These are phyloP conservation scores for Glaucidium brasilianum DNA, from an alignment of 2,113 vertebrate genomes.

Conservation along the genomic window DNA sequence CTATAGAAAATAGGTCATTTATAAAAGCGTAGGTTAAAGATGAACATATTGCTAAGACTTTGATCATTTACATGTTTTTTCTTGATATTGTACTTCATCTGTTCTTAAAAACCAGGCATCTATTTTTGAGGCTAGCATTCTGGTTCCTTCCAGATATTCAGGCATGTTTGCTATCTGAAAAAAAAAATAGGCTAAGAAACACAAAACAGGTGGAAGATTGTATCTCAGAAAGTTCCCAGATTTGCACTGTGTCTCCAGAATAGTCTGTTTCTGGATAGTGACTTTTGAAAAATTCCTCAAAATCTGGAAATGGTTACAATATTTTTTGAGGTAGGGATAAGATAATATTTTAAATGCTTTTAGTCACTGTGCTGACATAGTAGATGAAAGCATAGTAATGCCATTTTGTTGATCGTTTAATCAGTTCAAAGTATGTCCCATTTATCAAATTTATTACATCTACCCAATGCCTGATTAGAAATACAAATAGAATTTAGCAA, in stretches of 20 bases:
- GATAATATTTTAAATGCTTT: not conserved
- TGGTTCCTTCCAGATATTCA: not conserved
- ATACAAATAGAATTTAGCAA: not conserved
- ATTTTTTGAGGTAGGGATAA: not conserved
- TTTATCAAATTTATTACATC: constrained; percentile 37
- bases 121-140: not conserved
- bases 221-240: not conserved
- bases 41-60: not conserved
- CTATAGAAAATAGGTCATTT: not conserved
- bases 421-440: not conserved
- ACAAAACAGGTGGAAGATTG: not conserved
- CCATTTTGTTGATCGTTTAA: constrained; percentile 28
- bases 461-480: constrained; percentile 7
- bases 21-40: not conserved
- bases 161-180: not conserved
- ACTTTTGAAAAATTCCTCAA: not conserved
- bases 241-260: not conserved
- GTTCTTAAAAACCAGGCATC: not conserved
- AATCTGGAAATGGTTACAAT: not conserved
- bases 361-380: not conserved
- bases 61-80: not conserved
- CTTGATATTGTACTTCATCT: not conserved
- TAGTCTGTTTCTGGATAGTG: not conserved
- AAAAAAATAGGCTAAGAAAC: not conserved
- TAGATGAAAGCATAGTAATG: constrained; percentile 10